A percentile compares a stretch with the other conserved stretches of the same genome.
These are phyloP conservation scores for Epistrophella euchroma DNA, from an alignment of 2,888 invertebrate genomes.

Conservation along the genomic window DNA sequence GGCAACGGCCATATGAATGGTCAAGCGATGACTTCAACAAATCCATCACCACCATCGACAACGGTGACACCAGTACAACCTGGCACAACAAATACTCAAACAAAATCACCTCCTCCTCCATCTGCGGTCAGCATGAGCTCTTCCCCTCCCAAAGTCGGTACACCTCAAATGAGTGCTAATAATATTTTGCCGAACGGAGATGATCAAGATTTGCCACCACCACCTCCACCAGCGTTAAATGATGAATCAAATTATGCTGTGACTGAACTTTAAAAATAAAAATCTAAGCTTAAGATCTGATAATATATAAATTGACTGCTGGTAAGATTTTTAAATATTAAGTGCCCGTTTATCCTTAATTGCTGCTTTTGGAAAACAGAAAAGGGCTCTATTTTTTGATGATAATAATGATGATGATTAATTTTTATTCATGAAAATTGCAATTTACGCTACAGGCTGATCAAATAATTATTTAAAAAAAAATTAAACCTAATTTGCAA, in stretches of 20 bases:
- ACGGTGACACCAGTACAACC: conserved; percentile 77
- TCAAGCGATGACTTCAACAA: conserved; percentile 70
- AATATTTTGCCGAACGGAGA: conserved; percentile 77
- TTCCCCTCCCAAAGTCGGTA: conserved; percentile 64
- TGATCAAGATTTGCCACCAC: conserved; percentile 81
- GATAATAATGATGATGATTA: conserved; percentile 45
- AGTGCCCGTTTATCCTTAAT: conserved; percentile 60
- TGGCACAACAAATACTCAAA: conserved; percentile 76
- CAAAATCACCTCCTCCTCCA: conserved; percentile 76
- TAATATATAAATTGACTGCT: conserved; percentile 41
- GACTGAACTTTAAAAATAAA: conserved; percentile 82
- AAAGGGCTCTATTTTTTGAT: conserved; percentile 23
- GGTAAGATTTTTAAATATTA: conserved; percentile 47
- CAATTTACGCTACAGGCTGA: conserved; percentile 77
- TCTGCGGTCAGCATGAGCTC: conserved; percentile 69
- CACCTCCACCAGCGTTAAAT: conserved; percentile 82
- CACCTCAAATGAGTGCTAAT: conserved; percentile 70
- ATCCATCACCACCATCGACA: conserved; percentile 80
- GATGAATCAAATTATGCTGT: conserved; percentile 84
- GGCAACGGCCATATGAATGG: conserved; percentile 66
- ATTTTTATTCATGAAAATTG: conserved; percentile 49
- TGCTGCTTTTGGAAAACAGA: conserved; percentile 67
- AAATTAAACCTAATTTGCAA: conserved; percentile 70
- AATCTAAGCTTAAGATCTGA: conserved; percentile 8
- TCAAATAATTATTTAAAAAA: conserved; percentile 69